Evolutionary conservation across 37 sponge, comb jelly and placozoan species (phyloP).

Genomic region (Crambe crambe): DNA sequence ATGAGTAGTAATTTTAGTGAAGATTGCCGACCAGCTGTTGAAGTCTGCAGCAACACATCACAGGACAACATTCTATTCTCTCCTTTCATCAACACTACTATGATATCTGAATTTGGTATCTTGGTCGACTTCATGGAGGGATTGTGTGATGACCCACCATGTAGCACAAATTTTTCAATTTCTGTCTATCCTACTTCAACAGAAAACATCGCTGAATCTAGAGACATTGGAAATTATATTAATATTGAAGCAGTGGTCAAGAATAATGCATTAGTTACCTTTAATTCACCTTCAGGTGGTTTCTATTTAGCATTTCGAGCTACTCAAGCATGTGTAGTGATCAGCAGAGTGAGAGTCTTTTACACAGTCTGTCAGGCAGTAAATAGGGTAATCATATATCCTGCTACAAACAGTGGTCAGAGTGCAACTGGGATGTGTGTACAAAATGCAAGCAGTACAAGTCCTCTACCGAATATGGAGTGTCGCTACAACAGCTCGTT

Average conservation of each 20-base stretch:
- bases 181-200: background rate
- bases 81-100: background rate
- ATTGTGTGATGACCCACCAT: background rate
- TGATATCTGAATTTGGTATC: background rate
- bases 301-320: conserved; percentile 1
- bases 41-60: background rate
- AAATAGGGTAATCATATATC: background rate
- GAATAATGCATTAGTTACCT: background rate
- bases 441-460: background rate
- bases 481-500: background rate
- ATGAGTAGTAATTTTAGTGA: background rate
- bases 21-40: background rate
- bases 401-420: background rate
- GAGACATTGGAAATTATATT: background rate
- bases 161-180: background rate
- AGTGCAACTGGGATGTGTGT: background rate
- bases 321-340: background rate
- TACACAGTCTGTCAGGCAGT: background rate
- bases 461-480: background rate
- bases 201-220: background rate
- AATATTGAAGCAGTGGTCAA: background rate
- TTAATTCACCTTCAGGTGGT: background rate
- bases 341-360: conserved; percentile 8
- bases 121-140: background rate
- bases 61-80: background rate